These are phyloP conservation scores for Lipotes vexillifer DNA, from an alignment of 2,113 vertebrate species.

Conservation along the genomic window DNA sequence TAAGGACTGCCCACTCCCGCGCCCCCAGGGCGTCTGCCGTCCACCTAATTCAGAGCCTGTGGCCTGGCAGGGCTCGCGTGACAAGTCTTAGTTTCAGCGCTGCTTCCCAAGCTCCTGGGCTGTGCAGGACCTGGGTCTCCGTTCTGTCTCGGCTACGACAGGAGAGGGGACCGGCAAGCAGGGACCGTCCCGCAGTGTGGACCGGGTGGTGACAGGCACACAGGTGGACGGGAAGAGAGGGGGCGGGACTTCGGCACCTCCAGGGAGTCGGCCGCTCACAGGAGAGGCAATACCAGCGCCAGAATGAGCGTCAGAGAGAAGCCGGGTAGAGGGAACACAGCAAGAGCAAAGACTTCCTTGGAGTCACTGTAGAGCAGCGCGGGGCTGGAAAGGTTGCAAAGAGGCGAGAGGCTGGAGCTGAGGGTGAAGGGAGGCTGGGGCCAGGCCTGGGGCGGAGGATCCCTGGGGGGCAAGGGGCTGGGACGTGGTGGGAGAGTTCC, in stretches of 20 bases:
- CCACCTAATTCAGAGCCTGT: background rate
- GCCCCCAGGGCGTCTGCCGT: background rate
- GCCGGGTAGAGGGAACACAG: background rate
- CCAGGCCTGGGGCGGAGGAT: accelerated
- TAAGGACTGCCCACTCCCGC: background rate
- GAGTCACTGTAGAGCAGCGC: accelerated
- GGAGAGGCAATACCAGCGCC: background rate
- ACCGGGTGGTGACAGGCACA: background rate
- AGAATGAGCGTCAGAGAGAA: background rate
- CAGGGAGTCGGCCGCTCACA: background rate
- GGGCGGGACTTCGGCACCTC: background rate
- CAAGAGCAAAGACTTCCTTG: background rate
- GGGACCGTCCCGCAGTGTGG: accelerated
- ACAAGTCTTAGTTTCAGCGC: background rate
- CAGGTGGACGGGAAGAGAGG: accelerated
- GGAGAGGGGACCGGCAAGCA: background rate
- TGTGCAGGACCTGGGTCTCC: too few species aligned
- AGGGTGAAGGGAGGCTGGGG: background rate
- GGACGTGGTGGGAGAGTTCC: background rate
- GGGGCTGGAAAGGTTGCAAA: background rate
- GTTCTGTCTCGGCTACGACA: background rate
- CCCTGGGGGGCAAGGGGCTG: too few species aligned
- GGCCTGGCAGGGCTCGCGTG: accelerated
- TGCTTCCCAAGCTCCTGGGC: background rate
- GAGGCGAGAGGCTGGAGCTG: background rate